A percentile compares a stretch with the other conserved stretches of the same genome.
Evolutionary conservation across 2,888 invertebrate genomes (phyloP).

Genomic region (Sceliomorpha sp.): DNA sequence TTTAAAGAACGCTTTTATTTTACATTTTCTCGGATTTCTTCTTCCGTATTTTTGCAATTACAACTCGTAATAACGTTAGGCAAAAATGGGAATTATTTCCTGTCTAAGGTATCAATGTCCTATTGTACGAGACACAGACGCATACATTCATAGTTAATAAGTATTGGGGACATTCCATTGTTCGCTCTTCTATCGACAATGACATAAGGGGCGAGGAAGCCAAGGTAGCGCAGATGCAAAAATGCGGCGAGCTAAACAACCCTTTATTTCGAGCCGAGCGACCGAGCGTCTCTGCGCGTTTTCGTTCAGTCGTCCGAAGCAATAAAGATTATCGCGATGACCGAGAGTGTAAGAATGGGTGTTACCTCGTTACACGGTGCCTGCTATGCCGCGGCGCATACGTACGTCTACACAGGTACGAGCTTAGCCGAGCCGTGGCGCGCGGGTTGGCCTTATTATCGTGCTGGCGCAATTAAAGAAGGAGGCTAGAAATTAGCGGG

Average conservation of each 20-base stretch:
- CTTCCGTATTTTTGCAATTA: no score
- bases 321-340: conserved; percentile 69
- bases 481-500: conserved; percentile 77
- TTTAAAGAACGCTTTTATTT: no score
- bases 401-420: conserved; percentile 37
- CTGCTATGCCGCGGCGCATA: conserved; percentile 30
- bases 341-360: conserved; percentile 67
- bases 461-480: conserved; percentile 76
- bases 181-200: conserved; percentile 1
- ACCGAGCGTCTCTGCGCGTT: conserved; percentile 22
- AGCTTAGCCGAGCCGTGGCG: no score
- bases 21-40: no score
- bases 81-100: no score
- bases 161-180: background rate
- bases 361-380: conserved; percentile 70
- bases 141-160: no score
- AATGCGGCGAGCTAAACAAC: background rate
- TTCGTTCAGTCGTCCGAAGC: conserved; percentile 33
- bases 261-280: conserved; percentile 16
- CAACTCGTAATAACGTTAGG: no score
- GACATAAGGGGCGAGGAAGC: background rate
- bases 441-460: conserved; percentile 70
- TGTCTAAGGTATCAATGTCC: no score
- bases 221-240: background rate
- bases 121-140: no score